Conservation (phyloP, 1,140 invertebrate species). For the Ooceraea biroi region DNA sequence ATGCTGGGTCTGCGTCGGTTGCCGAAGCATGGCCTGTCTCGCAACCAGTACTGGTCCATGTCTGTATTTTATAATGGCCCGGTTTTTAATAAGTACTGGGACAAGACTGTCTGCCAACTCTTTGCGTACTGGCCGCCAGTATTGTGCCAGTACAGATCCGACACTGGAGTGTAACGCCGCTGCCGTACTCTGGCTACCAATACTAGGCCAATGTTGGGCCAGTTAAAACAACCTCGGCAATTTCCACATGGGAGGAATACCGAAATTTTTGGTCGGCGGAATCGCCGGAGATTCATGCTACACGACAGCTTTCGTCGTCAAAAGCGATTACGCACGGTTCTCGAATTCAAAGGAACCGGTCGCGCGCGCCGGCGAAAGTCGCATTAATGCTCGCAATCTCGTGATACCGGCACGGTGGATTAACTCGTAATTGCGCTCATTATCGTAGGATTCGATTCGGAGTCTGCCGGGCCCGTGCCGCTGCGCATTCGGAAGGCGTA, state of each 20-base stretch:
- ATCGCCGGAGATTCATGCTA: slow-evolving; percentile 54
- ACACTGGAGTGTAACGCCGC: too few species aligned
- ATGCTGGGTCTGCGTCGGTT: too few species aligned
- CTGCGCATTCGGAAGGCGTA: slow-evolving; percentile 16
- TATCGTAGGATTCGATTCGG: slow-evolving; percentile 71
- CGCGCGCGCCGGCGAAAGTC: slow-evolving; percentile 71
- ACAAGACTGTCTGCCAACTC: too few species aligned
- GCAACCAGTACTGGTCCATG: too few species aligned
- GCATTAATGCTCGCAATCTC: slow-evolving; percentile 66
- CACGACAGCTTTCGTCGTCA: slow-evolving; percentile 53
- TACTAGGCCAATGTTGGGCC: too few species aligned
- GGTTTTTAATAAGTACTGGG: too few species aligned
- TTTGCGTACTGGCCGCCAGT: too few species aligned
- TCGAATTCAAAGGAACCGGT: slow-evolving; percentile 74
- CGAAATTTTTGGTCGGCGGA: slow-evolving; percentile 51
- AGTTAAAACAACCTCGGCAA: too few species aligned
- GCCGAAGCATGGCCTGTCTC: too few species aligned
- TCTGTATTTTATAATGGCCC: too few species aligned
- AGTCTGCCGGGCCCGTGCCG: slow-evolving; percentile 11
- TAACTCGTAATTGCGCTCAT: slow-evolving; percentile 75
- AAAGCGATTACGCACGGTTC: slow-evolving; percentile 61
- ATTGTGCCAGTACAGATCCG: too few species aligned
- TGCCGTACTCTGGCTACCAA: too few species aligned
- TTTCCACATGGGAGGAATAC: slow-evolving; percentile 8
- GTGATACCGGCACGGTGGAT: slow-evolving; percentile 66